Conservation (phyloP, 30 jellyfish, hydroid and myxozoan genomes). For the Phacellophora camtschatica region DNA sequence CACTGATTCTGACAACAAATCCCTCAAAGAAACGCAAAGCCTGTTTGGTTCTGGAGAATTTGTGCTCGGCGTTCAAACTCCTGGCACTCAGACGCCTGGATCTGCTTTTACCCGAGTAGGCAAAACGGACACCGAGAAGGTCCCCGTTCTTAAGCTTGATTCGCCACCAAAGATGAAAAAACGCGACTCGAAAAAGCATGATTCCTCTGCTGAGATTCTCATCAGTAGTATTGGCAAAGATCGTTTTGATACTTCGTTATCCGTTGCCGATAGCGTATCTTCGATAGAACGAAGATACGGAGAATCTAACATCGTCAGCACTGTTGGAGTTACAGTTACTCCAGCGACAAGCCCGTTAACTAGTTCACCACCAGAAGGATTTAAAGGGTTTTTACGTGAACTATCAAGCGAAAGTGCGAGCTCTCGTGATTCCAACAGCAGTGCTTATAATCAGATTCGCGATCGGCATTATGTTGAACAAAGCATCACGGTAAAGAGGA, state of each 20-base stretch:
- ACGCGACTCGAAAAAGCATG: constrained; percentile 53
- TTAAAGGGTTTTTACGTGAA: constrained; percentile 59
- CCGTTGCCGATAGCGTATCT: constrained; percentile 4
- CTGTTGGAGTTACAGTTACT: constrained; percentile 69
- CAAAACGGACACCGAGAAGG: constrained; percentile 28
- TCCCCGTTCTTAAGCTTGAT: constrained; percentile 53
- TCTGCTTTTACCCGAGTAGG: constrained; percentile 22
- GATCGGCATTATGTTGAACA: constrained; percentile 34
- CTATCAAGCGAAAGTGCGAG: constrained; percentile 65
- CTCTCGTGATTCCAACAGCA: constrained; percentile 42
- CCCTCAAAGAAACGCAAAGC: not conserved
- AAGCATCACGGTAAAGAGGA: constrained; percentile 41
- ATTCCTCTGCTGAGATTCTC: not conserved
- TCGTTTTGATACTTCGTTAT: constrained; percentile 17
- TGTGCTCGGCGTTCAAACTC: not conserved
- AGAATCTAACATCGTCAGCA: constrained; percentile 41
- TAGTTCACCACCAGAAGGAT: constrained; percentile 60
- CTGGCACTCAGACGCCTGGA: not conserved
- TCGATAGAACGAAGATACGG: constrained; percentile 33
- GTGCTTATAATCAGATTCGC: constrained; percentile 1
- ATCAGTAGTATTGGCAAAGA: not conserved
- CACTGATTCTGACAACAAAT: not conserved
- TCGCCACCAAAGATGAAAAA: constrained; percentile 68
- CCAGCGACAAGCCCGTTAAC: constrained; percentile 73
- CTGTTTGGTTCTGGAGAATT: not conserved